These are phyloP conservation scores for Euglossa dilemma DNA, from an alignment of 1,140 invertebrate species.

Conservation along the genomic window DNA sequence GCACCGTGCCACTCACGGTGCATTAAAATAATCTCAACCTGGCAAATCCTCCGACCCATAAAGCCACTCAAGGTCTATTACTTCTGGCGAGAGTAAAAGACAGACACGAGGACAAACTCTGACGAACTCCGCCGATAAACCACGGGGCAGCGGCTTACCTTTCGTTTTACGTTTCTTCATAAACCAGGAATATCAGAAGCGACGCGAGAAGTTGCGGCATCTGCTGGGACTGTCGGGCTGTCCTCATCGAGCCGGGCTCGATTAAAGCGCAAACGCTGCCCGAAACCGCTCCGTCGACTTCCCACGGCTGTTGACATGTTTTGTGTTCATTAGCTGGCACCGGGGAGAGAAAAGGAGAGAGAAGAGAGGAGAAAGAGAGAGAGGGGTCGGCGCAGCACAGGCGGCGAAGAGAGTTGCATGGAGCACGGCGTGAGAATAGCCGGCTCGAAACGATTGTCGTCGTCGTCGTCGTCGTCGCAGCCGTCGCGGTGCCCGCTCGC, in stretches of 20 bases:
- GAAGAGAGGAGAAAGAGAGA: too few species aligned
- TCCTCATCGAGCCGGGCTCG: constrained; percentile 57
- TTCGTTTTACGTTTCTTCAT: too few species aligned
- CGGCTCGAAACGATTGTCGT: constrained; percentile 33
- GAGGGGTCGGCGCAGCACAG: constrained; percentile 41
- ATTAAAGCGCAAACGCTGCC: constrained; percentile 64
- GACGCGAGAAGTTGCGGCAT: neutral
- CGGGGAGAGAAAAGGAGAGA: constrained; percentile 52
- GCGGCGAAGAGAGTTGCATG: constrained; percentile 71
- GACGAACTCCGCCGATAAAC: too few species aligned
- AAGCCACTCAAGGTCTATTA: too few species aligned
- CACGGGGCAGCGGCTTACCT: too few species aligned
- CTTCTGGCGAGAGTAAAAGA: too few species aligned
- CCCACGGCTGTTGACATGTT: constrained; percentile 82
- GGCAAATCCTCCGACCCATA: too few species aligned
- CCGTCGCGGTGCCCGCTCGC: neutral
- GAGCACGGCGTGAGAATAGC: constrained; percentile 72
- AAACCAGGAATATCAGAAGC: too few species aligned
- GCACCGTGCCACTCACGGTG: too few species aligned
- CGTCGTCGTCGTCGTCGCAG: neutral
- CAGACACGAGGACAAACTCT: too few species aligned
- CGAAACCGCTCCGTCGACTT: constrained; percentile 72
- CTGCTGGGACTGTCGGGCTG: constrained; percentile 16
- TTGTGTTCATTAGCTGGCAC: constrained; percentile 81
- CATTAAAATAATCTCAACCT: too few species aligned